A percentile compares a stretch with the other conserved stretches of the same genome.
Evolutionary conservation across 1,140 invertebrate species (phyloP).

Genomic region (Lasioglossum baleicum): DNA sequence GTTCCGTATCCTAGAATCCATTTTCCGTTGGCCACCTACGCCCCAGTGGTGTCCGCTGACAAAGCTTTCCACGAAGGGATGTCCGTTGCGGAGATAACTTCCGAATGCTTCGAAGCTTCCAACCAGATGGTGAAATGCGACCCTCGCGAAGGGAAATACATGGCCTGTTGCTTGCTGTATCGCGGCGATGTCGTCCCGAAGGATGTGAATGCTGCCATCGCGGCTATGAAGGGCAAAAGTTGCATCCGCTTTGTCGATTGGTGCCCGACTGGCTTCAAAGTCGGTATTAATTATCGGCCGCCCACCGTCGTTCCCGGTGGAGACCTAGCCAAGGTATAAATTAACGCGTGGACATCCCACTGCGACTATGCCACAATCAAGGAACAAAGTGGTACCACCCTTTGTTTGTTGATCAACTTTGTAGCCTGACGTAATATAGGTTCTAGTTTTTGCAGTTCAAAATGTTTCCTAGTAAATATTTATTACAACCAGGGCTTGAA

Average conservation of each 20-base stretch:
- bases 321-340: slow-evolving; percentile 72
- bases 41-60: slow-evolving; percentile 55
- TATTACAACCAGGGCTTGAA: too few species aligned
- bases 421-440: too few species aligned
- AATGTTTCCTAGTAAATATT: too few species aligned
- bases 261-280: slow-evolving; percentile 87
- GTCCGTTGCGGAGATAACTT: slow-evolving; percentile 61
- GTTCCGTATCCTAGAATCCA: slow-evolving; percentile 62
- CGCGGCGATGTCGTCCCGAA: slow-evolving; percentile 61
- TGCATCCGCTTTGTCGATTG: slow-evolving; percentile 83
- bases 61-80: slow-evolving; percentile 61
- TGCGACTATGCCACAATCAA: neutral
- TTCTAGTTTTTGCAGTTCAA: too few species aligned
- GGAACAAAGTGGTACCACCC: neutral
- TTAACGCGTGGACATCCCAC: neutral
- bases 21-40: slow-evolving; percentile 55
- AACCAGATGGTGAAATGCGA: slow-evolving; percentile 66
- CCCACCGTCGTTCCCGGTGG: slow-evolving; percentile 83
- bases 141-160: slow-evolving; percentile 81
- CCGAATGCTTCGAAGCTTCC: slow-evolving; percentile 57
- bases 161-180: slow-evolving; percentile 83
- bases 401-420: neutral
- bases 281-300: slow-evolving; percentile 87
- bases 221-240: slow-evolving; percentile 60
- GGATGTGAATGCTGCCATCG: slow-evolving; percentile 87